Evolutionary conservation across 2,888 invertebrate species (phyloP), one percentile per base, ranked within the genome.

Genomic region (Drosophila flavopinicola): DNA sequence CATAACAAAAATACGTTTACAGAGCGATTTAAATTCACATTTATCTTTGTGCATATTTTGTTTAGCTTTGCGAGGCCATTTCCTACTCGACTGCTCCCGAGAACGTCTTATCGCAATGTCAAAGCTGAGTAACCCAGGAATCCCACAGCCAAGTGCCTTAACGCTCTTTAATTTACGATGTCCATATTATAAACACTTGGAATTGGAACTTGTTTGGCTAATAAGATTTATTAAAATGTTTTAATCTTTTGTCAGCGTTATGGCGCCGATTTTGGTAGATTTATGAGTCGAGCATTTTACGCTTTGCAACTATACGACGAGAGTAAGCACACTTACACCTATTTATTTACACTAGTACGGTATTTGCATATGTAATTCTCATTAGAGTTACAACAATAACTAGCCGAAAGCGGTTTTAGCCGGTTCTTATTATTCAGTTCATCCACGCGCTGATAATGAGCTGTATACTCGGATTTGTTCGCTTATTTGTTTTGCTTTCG

Each of bases 241-340:
- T 72, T 82, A 83, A 82, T 82, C 85, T 82, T 77, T 72, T 47
- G 85, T 72, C 77, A 65, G 65, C 48, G 65, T 67, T 72, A 76
- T 72, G 59, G 32, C 64, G 49, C 58, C 51, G 49, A 57, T 54
- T 70, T 66, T 13, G 32, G 27, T 15, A 45, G 64, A 82, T 76
- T 78, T 80, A 85, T 70, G 42, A 56, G 45, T n/a, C 23, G 24
- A 32, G 42, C 35, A 9, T 6, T 9, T 39, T 33, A 11, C 30
- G 52, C 30, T 45, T 44, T 48, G 24, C 49, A 53, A 33, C 20
- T 48, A 30, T 38, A 41, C 23, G 25, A 24, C 11, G 6, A 11
- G 13, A 11, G 23, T 24, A 15, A 11, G 13, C 15, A 20, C 38
- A 20, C 29, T 29, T 17, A 52, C 30, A 20, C 7, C 6, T 30